Evolutionary conservation across 2,888 invertebrate genomes (phyloP).

Genomic region (Sthenelais limicola): DNA sequence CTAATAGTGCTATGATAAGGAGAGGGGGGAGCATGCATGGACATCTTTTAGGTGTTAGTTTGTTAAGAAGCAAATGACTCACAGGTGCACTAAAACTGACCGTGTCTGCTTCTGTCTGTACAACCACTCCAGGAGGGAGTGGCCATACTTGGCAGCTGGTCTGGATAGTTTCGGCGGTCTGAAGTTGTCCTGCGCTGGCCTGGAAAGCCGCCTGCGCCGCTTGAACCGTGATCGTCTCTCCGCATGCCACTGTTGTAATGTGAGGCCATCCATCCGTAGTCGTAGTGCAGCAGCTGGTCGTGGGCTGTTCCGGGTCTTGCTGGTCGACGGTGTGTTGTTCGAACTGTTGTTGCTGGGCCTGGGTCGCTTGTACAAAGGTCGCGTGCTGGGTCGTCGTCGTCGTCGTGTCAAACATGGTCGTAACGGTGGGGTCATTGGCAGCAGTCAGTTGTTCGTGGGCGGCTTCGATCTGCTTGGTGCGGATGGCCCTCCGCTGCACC

Average conservation of each 20-base stretch:
- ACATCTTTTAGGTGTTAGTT: too few relatives aligned
- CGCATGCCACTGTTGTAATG: constrained; percentile 25
- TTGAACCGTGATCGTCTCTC: constrained; percentile 19
- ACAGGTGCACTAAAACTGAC: constrained; percentile 2
- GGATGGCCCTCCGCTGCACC: constrained; percentile 14
- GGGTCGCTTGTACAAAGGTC: constrained; percentile 2
- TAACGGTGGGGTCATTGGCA: background rate
- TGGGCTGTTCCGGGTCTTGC: constrained; percentile 18
- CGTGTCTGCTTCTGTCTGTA: constrained; percentile 32
- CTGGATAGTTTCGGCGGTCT: constrained; percentile 1
- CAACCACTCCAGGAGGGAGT: constrained; percentile 17
- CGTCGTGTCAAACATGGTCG: constrained; percentile 1
- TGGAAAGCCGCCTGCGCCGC: constrained; percentile 22
- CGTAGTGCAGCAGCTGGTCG: constrained; percentile 7
- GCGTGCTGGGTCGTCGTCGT: constrained; percentile 4
- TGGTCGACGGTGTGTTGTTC: too few relatives aligned
- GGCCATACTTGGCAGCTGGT: constrained; percentile 10
- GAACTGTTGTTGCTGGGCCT: background rate
- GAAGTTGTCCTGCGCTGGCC: constrained; percentile 17
- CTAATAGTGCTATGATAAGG: too few relatives aligned
- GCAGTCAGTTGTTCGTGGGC: background rate
- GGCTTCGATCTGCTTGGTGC: background rate
- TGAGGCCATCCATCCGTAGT: constrained; percentile 14
- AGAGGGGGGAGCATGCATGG: too few relatives aligned
- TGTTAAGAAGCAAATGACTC: too few relatives aligned